Evolutionary conservation across 2,113 vertebrate species (phyloP), one percentile per base, ranked within the genome.

Genomic region (Vulpes ferrilata): DNA sequence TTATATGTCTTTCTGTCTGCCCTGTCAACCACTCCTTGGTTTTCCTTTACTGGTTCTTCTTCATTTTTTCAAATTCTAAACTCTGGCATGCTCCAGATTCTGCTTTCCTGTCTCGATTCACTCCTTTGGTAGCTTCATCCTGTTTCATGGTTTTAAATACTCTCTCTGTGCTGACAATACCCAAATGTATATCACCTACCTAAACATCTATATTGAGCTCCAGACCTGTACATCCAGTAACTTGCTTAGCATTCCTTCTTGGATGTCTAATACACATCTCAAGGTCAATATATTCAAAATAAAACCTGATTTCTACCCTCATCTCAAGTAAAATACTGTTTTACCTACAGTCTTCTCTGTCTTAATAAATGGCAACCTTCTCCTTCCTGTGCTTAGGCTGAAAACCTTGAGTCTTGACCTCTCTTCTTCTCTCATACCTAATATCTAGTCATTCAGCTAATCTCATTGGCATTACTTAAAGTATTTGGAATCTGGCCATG

Each of bases 91-190:
- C 17, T 87, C 59, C 23, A 59, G 60, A 83, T 82, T 96, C 65
- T 82, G 11, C 20, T 73, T 38, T 90, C 51, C 53, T 87, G 62
- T 85, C 73, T 67, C 32, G 1, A 13, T 38, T 62, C 12, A 53
- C 8, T 88, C 16, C 23, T 93, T 87, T 59, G 23, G 19, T 82
- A 85, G 13, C 8, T 16, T 27, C 32, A 82, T 74, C 20, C 65
- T 57, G 23, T 92, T 53, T 55, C 84, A 35, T 64, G 53, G 30
- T 32, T 96, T 93, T 95, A 95, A 96, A 88, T 91, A 35, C 53
- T 78, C 35, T 62, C 27, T 51, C 1, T 59, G 55, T 64, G 4
- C 25, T 94, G n/a, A 95, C 22, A 79, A 35, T 53, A 80, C 30
- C 25, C 57, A 92, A 55, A 64, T 32, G 79, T 73, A 12, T 30